Evolutionary conservation across 2,888 invertebrate genomes (phyloP), one percentile per base, ranked within the genome.

Genomic region (Abrostola triplasia): DNA sequence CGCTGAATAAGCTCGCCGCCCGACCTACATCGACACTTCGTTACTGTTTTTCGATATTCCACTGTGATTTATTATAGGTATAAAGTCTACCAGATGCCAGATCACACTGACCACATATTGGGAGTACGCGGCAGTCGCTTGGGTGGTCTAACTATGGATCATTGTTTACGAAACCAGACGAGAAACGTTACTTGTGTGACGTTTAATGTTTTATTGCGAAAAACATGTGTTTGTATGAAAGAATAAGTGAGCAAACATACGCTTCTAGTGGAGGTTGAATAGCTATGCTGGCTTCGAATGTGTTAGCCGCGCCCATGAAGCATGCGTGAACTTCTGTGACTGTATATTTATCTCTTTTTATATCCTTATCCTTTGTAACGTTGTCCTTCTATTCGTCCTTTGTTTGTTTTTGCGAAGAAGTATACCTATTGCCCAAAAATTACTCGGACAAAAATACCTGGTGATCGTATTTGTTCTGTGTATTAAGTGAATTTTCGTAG

Each of bases 1-100:
- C 78, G 77, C 71, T 76, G 79, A 81, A 82, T 83, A 82, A 77
- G 82, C 79, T 78, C 78, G 80, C 75, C 73, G 65, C 64, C 70
- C 83, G 92, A 88, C 91, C 91, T 85, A 90, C 80, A 86, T 92
- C 82, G 87, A 84, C 84, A 87, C 80, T 85, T 86, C 83, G 86
- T 88, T 86, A 86, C 88, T 88, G 84, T 89, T 89, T 88, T 86
- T 85, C 85, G 82, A 86, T 87, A 87, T 87, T 83, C 80, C 77
- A 74, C 73, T 72, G 86, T 91, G 91, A 93, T 93, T 93, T 93
- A 93, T 91, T 84, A 83, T 74, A 77, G 81, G 81, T 88, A 91
- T 93, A 91, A 92, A 93, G 88, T 82, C 81, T 71, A 79, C 82
- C 92, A 90, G 88, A 90, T 89, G 91, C 81, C 80, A 81, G 83